These are phyloP conservation scores for Halocaridina rubra DNA, from an alignment of 2,888 invertebrate species.

Conservation along the genomic window DNA sequence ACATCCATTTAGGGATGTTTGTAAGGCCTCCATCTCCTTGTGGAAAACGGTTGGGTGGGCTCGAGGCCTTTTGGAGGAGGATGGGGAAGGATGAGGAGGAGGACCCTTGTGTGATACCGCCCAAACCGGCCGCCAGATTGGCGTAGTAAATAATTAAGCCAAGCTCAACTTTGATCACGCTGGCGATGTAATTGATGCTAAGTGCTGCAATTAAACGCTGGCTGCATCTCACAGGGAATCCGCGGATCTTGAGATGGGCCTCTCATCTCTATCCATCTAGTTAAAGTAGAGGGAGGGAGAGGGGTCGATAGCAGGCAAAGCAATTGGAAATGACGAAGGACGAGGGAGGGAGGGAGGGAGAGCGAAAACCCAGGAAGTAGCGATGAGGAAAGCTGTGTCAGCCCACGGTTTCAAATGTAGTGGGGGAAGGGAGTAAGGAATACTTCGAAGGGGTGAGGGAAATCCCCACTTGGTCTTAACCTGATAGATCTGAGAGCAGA, in stretches of 20 bases:
- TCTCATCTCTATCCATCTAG: not conserved
- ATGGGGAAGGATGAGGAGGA: too few relatives aligned
- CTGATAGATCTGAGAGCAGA: too few relatives aligned
- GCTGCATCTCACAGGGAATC: conserved; percentile 55
- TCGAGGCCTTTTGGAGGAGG: too few relatives aligned
- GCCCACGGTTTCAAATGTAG: not conserved
- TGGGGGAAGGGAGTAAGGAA: too few relatives aligned
- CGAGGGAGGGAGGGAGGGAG: not conserved
- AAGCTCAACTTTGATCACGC: conserved; percentile 55
- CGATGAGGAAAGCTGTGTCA: not conserved
- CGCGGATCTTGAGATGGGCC: conserved; percentile 53
- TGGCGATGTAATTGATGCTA: conserved; percentile 60
- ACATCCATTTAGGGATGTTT: too few relatives aligned
- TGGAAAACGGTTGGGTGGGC: too few relatives aligned
- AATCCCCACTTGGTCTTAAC: too few relatives aligned
- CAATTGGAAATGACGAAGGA: not conserved
- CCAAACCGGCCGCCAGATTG: conserved; percentile 36
- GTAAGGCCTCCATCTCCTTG: not conserved
- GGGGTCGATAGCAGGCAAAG: not conserved
- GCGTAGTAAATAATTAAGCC: conserved; percentile 60
- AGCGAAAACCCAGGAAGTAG: not conserved
- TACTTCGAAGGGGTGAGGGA: too few relatives aligned
- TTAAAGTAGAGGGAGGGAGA: not conserved
- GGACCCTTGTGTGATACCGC: not conserved
- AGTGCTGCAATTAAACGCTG: conserved; percentile 62